Conservation (phyloP, 2,113 vertebrate species). For the Scytalopus superciliaris region DNA sequence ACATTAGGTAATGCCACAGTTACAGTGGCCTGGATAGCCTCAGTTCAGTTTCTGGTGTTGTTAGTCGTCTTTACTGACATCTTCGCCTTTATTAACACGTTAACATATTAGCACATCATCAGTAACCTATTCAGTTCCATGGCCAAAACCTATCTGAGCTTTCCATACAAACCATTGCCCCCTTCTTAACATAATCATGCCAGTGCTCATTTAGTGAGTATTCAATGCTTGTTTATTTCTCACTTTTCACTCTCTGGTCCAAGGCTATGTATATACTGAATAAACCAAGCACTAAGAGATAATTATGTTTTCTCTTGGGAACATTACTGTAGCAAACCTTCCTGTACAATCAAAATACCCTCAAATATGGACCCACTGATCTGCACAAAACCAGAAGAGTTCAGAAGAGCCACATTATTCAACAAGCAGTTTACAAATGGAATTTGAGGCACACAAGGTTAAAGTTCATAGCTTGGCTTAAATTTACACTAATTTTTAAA, state of each 20-base stretch:
- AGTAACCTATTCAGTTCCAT: rapidly evolving
- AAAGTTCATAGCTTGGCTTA: background rate
- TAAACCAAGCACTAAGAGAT: background rate
- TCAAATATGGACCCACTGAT: background rate
- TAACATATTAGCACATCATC: background rate
- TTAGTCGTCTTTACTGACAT: background rate
- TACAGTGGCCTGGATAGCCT: background rate
- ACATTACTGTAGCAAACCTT: background rate
- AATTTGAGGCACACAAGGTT: background rate
- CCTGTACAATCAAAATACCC: background rate
- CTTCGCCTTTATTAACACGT: background rate
- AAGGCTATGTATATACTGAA: background rate
- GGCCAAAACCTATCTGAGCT: background rate
- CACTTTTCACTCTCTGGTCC: background rate
- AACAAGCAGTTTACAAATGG: background rate
- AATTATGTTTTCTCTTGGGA: background rate
- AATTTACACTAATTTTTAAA: background rate
- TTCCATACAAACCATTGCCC: background rate
- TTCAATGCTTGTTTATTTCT: background rate
- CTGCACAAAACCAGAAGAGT: background rate
- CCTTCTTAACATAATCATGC: background rate
- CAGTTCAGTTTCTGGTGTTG: background rate
- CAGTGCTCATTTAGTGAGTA: background rate
- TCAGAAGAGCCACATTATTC: background rate
- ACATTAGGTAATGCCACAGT: background rate